These are phyloP conservation scores for Cecidostiba fungosa DNA, from an alignment of 2,888 invertebrate species.

Conservation along the genomic window DNA sequence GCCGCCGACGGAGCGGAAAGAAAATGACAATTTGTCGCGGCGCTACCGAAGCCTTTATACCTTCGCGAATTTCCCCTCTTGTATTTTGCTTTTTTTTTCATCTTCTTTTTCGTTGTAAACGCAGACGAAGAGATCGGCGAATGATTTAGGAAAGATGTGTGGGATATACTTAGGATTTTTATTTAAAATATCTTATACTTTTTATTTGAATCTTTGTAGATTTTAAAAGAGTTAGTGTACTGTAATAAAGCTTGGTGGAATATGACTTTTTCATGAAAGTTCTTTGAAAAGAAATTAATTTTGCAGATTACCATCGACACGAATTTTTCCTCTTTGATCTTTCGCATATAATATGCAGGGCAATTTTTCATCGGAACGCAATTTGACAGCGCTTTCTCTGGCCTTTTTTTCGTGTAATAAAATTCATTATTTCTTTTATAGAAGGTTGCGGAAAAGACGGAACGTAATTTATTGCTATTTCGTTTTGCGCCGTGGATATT, in stretches of 20 bases:
- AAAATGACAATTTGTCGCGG: constrained; percentile 31
- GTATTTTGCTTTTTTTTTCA: not conserved
- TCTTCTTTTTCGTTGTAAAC: too few relatives aligned
- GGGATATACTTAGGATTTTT: not conserved
- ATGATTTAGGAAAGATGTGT: too few relatives aligned
- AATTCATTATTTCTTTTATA: not conserved
- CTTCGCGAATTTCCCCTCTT: not conserved
- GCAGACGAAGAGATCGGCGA: not conserved
- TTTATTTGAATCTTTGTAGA: not conserved
- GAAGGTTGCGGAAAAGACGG: not conserved
- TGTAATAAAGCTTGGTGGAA: not conserved
- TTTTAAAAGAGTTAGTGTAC: not conserved
- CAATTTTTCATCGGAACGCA: not conserved
- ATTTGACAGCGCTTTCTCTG: not conserved
- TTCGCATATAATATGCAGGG: not conserved
- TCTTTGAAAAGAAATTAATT: not conserved
- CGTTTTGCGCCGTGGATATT: too few relatives aligned
- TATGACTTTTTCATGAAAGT: not conserved
- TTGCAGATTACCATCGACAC: not conserved
- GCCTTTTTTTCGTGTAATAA: not conserved
- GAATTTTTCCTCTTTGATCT: not conserved
- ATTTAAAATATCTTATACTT: not conserved
- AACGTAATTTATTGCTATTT: not conserved
- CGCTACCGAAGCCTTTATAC: constrained; percentile 22
- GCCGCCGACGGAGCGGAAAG: constrained; percentile 13